Conservation (phyloP, 2,888 invertebrate genomes). For the Drosophila birchii region DNA sequence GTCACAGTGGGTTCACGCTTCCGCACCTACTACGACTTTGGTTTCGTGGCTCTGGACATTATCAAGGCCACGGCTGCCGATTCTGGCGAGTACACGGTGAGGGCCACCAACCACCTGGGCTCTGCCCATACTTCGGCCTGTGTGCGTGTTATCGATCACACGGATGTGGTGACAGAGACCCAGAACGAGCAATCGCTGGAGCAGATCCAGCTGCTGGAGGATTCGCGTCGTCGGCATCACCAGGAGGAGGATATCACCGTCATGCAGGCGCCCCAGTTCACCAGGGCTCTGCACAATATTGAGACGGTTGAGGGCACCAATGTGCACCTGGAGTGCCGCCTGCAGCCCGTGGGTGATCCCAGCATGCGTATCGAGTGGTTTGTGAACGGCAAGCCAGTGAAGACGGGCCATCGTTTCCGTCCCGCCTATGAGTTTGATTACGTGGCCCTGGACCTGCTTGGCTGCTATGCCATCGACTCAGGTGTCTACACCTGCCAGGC, state of each 20-base stretch:
- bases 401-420: conserved; percentile 96
- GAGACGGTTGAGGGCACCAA: conserved; percentile 96
- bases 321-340: conserved; percentile 95
- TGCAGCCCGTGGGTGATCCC: conserved; percentile 96
- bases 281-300: conserved; percentile 93
- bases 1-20: conserved; percentile 96
- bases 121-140: conserved; percentile 96
- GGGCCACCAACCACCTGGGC: conserved; percentile 97
- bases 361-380: conserved; percentile 98
- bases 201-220: conserved; percentile 96
- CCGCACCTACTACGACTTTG: conserved; percentile 98
- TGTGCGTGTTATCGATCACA: conserved; percentile 92
- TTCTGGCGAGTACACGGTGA: conserved; percentile 96
- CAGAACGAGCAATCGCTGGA: conserved; percentile 96
- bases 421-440: conserved; percentile 99
- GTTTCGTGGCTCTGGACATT: conserved; percentile 98
- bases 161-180: conserved; percentile 93
- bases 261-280: conserved; percentile 94
- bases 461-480: conserved; percentile 98
- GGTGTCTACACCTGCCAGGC: conserved; percentile 98
- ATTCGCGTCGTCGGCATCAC: conserved; percentile 89
- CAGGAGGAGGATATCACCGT: conserved; percentile 92
- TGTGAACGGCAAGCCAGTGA: conserved; percentile 96
- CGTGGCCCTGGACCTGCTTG: conserved; percentile 97
- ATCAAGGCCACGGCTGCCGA: conserved; percentile 97